Evolutionary conservation across 2,113 vertebrate species (phyloP).

Genomic region (Bambusicola thoracicus): DNA sequence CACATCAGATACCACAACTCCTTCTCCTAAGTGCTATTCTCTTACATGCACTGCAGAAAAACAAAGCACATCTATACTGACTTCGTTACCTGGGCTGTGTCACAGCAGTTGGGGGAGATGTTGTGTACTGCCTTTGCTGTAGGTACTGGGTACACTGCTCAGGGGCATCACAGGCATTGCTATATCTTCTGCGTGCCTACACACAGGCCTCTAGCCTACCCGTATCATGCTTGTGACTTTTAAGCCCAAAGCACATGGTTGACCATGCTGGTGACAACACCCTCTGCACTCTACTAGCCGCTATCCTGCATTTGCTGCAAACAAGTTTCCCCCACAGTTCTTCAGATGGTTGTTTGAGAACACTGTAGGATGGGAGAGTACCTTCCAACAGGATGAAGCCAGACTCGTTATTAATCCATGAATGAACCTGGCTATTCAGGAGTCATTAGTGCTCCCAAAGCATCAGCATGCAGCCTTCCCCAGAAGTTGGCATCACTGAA

Average conservation of each 20-base stretch:
- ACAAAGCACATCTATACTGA: background rate
- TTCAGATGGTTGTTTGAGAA: background rate
- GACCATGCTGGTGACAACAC: background rate
- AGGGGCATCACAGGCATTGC: background rate
- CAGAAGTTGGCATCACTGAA: rapidly evolving
- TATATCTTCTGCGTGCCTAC: background rate
- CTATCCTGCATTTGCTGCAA: background rate
- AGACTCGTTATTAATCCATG: background rate
- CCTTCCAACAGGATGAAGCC: background rate
- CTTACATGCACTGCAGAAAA: background rate
- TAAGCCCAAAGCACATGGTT: background rate
- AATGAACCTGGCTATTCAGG: background rate
- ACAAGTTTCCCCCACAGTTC: background rate
- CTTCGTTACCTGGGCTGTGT: background rate
- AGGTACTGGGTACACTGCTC: background rate
- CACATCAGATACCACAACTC: background rate
- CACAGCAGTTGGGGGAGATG: background rate
- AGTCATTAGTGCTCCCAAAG: rapidly evolving
- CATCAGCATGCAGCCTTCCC: background rate
- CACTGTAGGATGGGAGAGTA: background rate
- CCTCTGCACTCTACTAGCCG: background rate
- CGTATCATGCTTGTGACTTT: background rate
- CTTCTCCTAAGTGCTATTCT: background rate
- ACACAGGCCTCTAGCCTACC: background rate
- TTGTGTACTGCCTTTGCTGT: background rate